Evolutionary conservation across 2,797 vertebrate species (phyloP), one percentile per base, ranked within the genome.

Genomic region (Pangasius djambal): DNA sequence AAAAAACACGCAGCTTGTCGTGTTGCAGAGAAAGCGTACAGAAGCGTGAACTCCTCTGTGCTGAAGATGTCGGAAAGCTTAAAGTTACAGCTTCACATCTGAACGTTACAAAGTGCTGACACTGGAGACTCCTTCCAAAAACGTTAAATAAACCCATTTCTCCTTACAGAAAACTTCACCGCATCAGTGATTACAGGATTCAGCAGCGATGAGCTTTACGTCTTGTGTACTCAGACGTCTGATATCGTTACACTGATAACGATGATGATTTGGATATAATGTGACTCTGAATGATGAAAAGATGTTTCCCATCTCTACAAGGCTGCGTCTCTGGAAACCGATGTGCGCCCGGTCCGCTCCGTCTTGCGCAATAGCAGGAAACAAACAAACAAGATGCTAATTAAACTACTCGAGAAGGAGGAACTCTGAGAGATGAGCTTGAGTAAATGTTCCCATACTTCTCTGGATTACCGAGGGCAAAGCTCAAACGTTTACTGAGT

Each of bases 401-500:
- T 91, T 89, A 83, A 63, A 63, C 15, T 12, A 88, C 79, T 12
- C 12, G 57, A 83, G 81, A 86, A 50, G 85, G 8, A 70, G 84
- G 82, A 88, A 86, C 63, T 83, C 63, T 25, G 75, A 86, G 50
- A 87, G 87, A 81, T 69, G 67, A 81, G 82, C 86, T 87, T 69
- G 65, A 77, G 72, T 69, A 75, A 89, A 90, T 88, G 90, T 90
- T 88, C 83, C 55, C 59, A 59, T 79, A 61, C 86, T 75, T 67
- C 74, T 74, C 88, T 50, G 59, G 22, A 83, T 63, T 15, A 25
- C 81, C 25, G 34, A 83, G 57, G 31, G 4, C 81, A 44, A 25
- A 82, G n/a, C 16, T 4, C 3, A 31, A 81, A 81, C 18, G 0
- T 75, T 13, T 44, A 44, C 0, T 1, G n/a, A 28, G 10, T 6